Conservation (phyloP, 2,888 invertebrate genomes). For the Enchytraeus crypticus region DNA sequence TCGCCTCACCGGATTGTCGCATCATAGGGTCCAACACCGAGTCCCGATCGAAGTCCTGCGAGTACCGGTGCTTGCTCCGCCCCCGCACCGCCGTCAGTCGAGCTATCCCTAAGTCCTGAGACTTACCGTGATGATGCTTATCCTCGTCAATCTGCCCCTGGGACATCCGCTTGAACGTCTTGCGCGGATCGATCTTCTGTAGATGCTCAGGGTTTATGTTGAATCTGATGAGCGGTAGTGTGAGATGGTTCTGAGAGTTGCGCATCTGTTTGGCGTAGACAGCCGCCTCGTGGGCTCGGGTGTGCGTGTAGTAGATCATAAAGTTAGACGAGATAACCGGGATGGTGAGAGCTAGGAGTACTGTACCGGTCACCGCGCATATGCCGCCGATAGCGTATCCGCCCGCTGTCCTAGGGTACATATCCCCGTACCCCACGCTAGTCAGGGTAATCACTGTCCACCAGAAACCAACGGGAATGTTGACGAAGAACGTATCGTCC, state of each 20-base stretch:
- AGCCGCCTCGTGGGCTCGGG: constrained; percentile 9
- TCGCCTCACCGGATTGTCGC: too few relatives aligned
- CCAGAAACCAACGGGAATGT: constrained; percentile 30
- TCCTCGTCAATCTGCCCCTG: too few relatives aligned
- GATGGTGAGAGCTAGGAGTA: constrained; percentile 34
- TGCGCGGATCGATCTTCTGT: too few relatives aligned
- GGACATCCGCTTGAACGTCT: too few relatives aligned
- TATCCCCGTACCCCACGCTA: constrained; percentile 36
- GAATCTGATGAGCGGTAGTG: too few relatives aligned
- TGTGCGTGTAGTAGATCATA: constrained; percentile 27
- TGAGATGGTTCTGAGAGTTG: not conserved
- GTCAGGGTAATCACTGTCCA: constrained; percentile 36
- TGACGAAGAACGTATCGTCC: constrained; percentile 21
- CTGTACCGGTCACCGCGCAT: constrained; percentile 34
- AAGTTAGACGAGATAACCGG: constrained; percentile 37
- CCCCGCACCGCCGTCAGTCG: too few relatives aligned
- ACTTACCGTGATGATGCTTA: too few relatives aligned
- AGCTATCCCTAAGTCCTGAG: too few relatives aligned
- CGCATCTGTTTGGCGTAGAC: not conserved
- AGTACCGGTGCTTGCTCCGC: too few relatives aligned
- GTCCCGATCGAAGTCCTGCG: too few relatives aligned
- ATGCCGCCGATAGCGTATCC: constrained; percentile 32
- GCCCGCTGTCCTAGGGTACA: constrained; percentile 25
- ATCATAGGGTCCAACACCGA: too few relatives aligned
- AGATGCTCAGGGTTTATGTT: too few relatives aligned